Evolutionary conservation across 1,140 invertebrate genomes (phyloP).

Genomic region (Drosophila chauvacae): DNA sequence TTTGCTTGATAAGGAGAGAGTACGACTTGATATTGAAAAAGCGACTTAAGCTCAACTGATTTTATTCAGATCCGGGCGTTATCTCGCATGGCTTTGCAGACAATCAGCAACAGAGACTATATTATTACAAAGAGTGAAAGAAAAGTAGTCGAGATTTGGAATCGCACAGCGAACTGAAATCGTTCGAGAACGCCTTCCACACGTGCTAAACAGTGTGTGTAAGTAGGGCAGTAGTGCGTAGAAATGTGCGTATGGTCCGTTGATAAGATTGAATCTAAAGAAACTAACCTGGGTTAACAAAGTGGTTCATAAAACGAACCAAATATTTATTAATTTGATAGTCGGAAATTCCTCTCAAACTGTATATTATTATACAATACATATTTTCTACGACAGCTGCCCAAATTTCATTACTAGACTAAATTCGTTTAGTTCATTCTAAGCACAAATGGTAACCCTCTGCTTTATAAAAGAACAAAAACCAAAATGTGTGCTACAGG

Average conservation of each 20-base stretch:
- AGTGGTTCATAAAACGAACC: background rate
- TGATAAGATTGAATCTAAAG: slow-evolving; percentile 40
- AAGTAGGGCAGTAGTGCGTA: slow-evolving; percentile 66
- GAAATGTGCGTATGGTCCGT: slow-evolving; percentile 58
- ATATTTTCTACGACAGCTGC: background rate
- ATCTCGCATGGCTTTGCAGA: slow-evolving; percentile 14
- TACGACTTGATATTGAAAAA: slow-evolving; percentile 34
- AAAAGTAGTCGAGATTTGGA: slow-evolving; percentile 1
- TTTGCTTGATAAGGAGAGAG: slow-evolving; percentile 54
- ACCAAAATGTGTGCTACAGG: background rate
- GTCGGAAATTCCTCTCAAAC: background rate
- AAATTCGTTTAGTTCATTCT: background rate
- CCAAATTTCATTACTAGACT: background rate
- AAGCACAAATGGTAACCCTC: background rate
- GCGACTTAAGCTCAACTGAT: slow-evolving; percentile 40
- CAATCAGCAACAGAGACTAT: slow-evolving; percentile 16
- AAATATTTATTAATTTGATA: slow-evolving; percentile 1
- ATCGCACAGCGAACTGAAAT: background rate
- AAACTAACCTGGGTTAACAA: slow-evolving; percentile 69
- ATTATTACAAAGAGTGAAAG: slow-evolving; percentile 9
- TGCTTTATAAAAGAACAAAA: background rate
- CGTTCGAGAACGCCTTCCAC: slow-evolving; percentile 9
- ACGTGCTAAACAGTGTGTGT: slow-evolving; percentile 24
- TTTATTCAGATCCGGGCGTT: slow-evolving; percentile 59
- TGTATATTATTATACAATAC: background rate